phyloP scores from a whole-genome alignment of 2,113 vertebrate species.

The Tyrannus savana region DNA sequence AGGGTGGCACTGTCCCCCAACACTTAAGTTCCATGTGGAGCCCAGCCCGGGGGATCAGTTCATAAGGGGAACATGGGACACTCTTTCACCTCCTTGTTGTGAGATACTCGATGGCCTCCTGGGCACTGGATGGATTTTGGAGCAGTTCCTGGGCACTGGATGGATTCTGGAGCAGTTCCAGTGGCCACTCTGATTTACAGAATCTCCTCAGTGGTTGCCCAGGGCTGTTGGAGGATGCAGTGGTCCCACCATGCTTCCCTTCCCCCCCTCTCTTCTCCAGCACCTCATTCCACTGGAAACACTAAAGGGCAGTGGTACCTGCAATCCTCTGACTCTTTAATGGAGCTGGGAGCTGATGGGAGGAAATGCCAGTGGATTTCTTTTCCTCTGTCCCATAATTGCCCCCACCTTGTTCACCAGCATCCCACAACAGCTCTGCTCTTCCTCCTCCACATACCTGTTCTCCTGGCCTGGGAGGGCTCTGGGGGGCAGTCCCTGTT shows the following conservation, averaged over 20 bases:
- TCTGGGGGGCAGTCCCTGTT: neutral
- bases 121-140: neutral
- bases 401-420: neutral
- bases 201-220: neutral
- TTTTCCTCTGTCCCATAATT: neutral
- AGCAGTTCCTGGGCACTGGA: neutral
- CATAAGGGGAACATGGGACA: neutral
- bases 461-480: neutral
- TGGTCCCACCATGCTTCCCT: neutral
- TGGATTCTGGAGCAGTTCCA: neutral
- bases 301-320: neutral
- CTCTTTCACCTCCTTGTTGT: neutral
- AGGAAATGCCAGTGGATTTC: neutral
- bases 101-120: neutral
- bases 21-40: neutral
- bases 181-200: neutral
- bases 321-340: neutral
- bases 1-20: neutral
- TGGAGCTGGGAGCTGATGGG: neutral
- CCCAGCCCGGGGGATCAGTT: no score
- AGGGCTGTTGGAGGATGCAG: rapidly evolving
- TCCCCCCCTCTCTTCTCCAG: neutral
- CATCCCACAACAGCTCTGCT: neutral
- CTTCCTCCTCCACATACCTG: neutral
- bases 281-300: neutral